These are phyloP conservation scores for Psittacula echo DNA, from an alignment of 2,797 vertebrate genomes.

Conservation along the genomic window DNA sequence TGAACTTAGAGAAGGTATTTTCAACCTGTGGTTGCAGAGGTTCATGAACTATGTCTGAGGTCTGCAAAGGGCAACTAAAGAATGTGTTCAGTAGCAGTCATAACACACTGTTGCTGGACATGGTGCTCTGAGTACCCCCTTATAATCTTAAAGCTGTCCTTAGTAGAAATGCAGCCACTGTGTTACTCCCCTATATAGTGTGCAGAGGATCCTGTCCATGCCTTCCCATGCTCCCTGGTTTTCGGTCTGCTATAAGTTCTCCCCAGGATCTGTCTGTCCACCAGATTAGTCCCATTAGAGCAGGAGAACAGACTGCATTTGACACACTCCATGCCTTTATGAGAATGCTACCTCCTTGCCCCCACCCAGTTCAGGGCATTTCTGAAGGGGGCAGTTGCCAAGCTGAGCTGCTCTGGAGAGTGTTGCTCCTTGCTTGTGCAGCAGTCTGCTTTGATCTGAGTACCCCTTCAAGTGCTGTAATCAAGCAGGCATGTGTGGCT, in stretches of 20 bases:
- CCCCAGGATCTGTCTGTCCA: neutral
- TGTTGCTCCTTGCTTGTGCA: neutral
- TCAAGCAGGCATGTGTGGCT: neutral
- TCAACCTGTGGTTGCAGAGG: neutral
- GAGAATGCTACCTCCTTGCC: neutral
- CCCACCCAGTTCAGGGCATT: neutral
- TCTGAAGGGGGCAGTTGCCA: neutral
- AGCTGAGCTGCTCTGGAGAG: neutral
- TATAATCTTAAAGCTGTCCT: neutral
- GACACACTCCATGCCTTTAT: neutral
- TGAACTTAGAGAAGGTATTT: neutral
- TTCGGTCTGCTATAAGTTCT: neutral
- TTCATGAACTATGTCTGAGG: neutral
- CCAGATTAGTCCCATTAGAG: accelerated
- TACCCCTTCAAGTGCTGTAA: neutral
- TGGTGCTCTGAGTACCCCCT: neutral
- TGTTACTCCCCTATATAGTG: neutral
- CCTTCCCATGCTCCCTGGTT: neutral
- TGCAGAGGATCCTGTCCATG: neutral
- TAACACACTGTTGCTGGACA: neutral
- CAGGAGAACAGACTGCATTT: neutral
- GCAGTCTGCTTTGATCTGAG: neutral
- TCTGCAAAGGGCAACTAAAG: neutral
- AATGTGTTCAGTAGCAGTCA: neutral
- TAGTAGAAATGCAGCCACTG: neutral